Percentiles rank a stretch among this genome's conserved stretches.
phyloP scores from a whole-genome alignment of 1,140 invertebrate genomes.

The Pogonomyrmex californicus region DNA sequence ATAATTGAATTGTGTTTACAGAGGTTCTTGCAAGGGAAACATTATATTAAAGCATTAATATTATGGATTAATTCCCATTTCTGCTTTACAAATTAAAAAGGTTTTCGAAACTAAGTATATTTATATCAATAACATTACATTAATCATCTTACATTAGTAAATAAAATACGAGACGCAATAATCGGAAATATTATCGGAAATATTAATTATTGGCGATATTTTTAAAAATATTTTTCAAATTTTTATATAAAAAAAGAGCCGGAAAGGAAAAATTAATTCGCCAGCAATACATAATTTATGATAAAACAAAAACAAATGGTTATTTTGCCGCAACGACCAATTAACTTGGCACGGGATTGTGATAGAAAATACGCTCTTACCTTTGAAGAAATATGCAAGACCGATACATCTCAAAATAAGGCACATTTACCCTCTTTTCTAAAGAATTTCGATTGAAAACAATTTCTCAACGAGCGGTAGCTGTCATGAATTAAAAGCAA shows the following conservation, averaged over 20 bases:
- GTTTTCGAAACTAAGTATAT: neutral
- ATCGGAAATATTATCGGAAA: neutral
- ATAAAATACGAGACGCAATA: neutral
- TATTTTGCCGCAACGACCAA: slow-evolving; percentile 29
- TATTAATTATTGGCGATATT: neutral
- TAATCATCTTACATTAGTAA: neutral
- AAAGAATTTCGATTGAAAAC: slow-evolving; percentile 36
- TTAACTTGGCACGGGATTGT: slow-evolving; percentile 26
- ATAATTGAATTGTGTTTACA: neutral
- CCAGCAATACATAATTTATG: slow-evolving; percentile 38
- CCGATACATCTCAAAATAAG: slow-evolving; percentile 34
- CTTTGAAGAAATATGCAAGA: slow-evolving; percentile 20
- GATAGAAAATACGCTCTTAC: slow-evolving; percentile 11
- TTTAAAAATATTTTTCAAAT: slow-evolving; percentile 2
- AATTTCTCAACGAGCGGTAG: slow-evolving; percentile 23
- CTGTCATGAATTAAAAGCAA: slow-evolving; percentile 44
- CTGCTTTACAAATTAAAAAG: neutral
- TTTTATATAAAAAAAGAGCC: neutral
- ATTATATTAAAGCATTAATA: neutral
- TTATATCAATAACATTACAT: neutral
- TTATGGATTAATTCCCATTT: neutral
- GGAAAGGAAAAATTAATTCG: neutral
- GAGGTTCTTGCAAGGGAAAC: neutral
- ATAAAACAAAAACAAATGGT: slow-evolving; percentile 15
- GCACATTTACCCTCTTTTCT: neutral